Conservation (phyloP, 1,140 invertebrate species). For the Atta texana region DNA sequence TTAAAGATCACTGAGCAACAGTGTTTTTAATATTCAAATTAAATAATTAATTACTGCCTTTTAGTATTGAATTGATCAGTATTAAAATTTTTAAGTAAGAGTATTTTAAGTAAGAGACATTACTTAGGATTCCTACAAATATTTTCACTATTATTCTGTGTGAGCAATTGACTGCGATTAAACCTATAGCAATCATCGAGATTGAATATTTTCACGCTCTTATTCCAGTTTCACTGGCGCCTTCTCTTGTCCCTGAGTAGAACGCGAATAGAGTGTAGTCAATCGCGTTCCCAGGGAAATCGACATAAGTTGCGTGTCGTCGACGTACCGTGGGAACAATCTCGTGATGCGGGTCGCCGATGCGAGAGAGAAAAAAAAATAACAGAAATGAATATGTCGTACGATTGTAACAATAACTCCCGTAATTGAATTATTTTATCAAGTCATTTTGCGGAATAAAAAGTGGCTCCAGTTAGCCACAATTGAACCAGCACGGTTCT, state of each 20-base stretch:
- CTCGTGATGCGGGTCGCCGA: background rate
- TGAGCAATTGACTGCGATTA: background rate
- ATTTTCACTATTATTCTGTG: background rate
- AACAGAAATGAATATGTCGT: conserved; percentile 21
- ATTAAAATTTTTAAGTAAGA: too few species aligned
- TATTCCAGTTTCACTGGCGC: conserved; percentile 44
- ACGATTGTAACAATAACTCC: background rate
- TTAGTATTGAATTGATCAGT: too few species aligned
- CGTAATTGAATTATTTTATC: conserved; percentile 29
- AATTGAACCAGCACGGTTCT: background rate
- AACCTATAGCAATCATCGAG: background rate
- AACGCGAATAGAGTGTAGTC: conserved; percentile 23
- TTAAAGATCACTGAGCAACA: too few species aligned
- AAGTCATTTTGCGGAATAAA: background rate
- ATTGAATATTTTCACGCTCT: conserved; percentile 49
- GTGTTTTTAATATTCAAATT: too few species aligned
- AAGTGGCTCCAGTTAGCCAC: background rate
- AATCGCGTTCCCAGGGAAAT: conserved; percentile 61
- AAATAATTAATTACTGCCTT: too few species aligned
- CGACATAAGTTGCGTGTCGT: conserved; percentile 49
- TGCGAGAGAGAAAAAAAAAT: conserved; percentile 19
- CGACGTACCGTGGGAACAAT: conserved; percentile 55
- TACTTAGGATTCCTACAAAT: background rate
- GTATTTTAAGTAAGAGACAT: background rate
- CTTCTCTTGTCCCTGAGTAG: conserved; percentile 49